These are phyloP conservation scores for Seira ritae DNA, from an alignment of 2,888 invertebrate genomes.

Conservation along the genomic window DNA sequence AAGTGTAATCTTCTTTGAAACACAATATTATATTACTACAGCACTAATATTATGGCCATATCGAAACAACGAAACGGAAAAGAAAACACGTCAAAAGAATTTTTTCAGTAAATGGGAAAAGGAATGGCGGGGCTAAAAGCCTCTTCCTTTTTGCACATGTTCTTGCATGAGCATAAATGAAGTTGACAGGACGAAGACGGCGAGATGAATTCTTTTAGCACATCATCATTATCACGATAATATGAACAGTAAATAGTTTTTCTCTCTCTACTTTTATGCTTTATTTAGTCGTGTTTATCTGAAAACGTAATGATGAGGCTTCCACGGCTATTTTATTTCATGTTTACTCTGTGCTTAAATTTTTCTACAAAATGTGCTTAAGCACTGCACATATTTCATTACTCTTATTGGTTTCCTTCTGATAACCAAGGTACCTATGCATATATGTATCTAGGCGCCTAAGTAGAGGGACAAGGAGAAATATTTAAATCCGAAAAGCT, in stretches of 20 bases:
- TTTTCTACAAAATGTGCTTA: slow-evolving; percentile 4
- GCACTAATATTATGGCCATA: no score
- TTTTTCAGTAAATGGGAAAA: no score
- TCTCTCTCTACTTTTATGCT: neutral
- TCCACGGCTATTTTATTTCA: no score
- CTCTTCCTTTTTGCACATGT: neutral
- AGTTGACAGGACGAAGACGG: neutral
- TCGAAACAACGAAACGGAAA: neutral
- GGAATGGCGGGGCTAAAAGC: slow-evolving; percentile 2
- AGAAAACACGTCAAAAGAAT: slow-evolving; percentile 41
- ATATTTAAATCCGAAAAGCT: no score
- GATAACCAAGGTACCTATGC: no score
- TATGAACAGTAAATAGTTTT: slow-evolving; percentile 20
- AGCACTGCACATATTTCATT: slow-evolving; percentile 22
- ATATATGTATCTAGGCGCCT: no score
- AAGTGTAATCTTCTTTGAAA: no score
- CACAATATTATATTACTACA: no score
- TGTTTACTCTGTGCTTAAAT: no score
- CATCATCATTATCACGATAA: slow-evolving; percentile 30
- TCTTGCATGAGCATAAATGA: neutral
- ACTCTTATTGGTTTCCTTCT: slow-evolving; percentile 12
- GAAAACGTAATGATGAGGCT: neutral
- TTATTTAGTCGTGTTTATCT: neutral
- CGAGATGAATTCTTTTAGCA: slow-evolving; percentile 35
- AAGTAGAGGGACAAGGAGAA: no score